Evolutionary conservation across 2,797 vertebrate species (phyloP).

Genomic region (Microchirus variegatus): DNA sequence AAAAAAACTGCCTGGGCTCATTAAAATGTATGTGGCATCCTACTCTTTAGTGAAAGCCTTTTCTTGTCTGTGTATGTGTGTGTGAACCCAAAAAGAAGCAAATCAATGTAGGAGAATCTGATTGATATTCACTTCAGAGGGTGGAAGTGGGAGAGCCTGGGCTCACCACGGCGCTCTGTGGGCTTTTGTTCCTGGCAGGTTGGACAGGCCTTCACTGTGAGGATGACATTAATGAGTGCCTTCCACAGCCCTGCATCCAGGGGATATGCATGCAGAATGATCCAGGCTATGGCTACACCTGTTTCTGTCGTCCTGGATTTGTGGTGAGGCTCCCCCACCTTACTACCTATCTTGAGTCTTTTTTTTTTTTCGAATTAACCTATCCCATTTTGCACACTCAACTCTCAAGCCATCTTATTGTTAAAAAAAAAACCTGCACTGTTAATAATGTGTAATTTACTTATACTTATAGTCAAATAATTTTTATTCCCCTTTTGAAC

Average conservation of each 20-base stretch:
- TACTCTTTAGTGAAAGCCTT: constrained; percentile 75
- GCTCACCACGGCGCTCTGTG: constrained; percentile 78
- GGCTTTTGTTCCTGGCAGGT: constrained; percentile 86
- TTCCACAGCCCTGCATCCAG: constrained; percentile 84
- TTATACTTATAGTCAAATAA: constrained; percentile 9
- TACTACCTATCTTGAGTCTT: constrained; percentile 31
- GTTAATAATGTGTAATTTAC: not conserved
- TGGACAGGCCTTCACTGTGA: constrained; percentile 87
- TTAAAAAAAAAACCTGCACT: not conserved
- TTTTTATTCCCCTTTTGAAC: not conserved
- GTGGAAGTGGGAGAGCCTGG: constrained; percentile 74
- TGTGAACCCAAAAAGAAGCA: constrained; percentile 76
- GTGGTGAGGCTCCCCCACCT: constrained; percentile 81
- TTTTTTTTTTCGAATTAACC: constrained; percentile 29
- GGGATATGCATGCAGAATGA: constrained; percentile 86
- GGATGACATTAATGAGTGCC: constrained; percentile 87
- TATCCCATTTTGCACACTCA: constrained; percentile 31
- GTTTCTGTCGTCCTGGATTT: constrained; percentile 88
- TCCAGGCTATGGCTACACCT: constrained; percentile 84
- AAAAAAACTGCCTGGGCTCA: constrained; percentile 64
- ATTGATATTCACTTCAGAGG: constrained; percentile 86
- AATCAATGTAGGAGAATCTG: constrained; percentile 81
- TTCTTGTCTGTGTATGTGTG: constrained; percentile 75
- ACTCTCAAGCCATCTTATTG: constrained; percentile 8
- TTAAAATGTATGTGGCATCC: constrained; percentile 77